Percentiles rank a stretch among this genome's conserved stretches.
Conservation (phyloP, 2,797 vertebrate species). For the Danionella dracula region DNA sequence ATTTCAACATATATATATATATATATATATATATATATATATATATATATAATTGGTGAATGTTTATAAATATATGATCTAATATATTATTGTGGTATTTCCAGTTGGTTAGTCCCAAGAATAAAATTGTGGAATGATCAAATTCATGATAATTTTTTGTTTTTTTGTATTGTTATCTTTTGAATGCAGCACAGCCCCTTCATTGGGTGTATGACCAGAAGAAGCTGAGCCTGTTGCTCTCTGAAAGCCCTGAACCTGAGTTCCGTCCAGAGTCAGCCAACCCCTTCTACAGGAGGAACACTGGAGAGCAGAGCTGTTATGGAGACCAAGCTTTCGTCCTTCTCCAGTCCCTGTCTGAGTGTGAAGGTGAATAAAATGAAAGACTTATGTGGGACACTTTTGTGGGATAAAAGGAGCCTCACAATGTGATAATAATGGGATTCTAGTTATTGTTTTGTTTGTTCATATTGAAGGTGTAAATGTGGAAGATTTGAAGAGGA, state of each 20-base stretch:
- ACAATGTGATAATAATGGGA: neutral
- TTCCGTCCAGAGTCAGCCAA: conserved; percentile 68
- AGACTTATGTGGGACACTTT: neutral
- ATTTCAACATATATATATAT: too few species aligned
- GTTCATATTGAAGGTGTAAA: conserved; percentile 57
- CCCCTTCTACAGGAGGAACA: conserved; percentile 68
- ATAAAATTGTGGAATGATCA: too few species aligned
- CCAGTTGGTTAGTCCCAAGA: too few species aligned
- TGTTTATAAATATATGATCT: too few species aligned
- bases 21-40: too few species aligned
- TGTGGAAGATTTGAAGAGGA: conserved; percentile 62
- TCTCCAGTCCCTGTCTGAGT: conserved; percentile 67
- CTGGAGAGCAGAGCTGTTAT: conserved; percentile 70
- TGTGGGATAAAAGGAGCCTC: too few species aligned
- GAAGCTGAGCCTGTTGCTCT: conserved; percentile 60
- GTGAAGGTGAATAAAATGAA: conserved; percentile 55
- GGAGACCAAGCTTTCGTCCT: conserved; percentile 71
- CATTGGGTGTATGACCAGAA: conserved; percentile 71
- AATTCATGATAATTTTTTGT: too few species aligned
- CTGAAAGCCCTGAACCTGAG: conserved; percentile 58
- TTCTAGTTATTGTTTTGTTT: neutral
- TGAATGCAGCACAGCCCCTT: conserved; percentile 69
- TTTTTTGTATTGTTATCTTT: too few species aligned
- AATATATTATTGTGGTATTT: too few species aligned
- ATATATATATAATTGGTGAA: too few species aligned